phyloP scores from a whole-genome alignment of 2,797 vertebrate genomes.

The Galaxias olidus region DNA sequence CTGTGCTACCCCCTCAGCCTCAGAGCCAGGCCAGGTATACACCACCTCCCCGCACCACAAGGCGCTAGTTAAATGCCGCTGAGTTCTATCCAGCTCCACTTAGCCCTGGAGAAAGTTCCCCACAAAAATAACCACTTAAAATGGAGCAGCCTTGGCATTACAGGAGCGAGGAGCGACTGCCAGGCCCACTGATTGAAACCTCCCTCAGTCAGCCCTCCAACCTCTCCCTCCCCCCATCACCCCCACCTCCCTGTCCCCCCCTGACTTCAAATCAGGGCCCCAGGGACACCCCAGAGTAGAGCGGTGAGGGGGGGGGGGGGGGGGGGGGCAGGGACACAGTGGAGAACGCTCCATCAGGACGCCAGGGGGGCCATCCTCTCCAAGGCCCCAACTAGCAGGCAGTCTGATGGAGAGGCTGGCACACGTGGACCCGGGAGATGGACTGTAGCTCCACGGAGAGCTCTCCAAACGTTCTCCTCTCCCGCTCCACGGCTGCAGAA shows the following conservation, averaged over 20 bases:
- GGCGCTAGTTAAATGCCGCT: slow-evolving; percentile 40
- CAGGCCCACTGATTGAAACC: slow-evolving; percentile 57
- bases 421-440: too few relatives aligned
- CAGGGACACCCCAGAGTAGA: background rate
- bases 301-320: too few relatives aligned
- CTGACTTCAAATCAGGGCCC: background rate
- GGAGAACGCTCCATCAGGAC: slow-evolving; percentile 52
- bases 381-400: slow-evolving; percentile 54
- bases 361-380: slow-evolving; percentile 51
- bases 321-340: background rate
- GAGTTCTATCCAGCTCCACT: slow-evolving; percentile 42
- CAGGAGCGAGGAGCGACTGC: slow-evolving; percentile 46
- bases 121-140: slow-evolving; percentile 42
- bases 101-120: slow-evolving; percentile 43
- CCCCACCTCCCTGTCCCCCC: background rate
- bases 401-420: slow-evolving; percentile 45
- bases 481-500: too few relatives aligned
- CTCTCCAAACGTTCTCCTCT: too few relatives aligned
- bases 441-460: too few relatives aligned
- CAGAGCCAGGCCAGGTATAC: slow-evolving; percentile 27
- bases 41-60: slow-evolving; percentile 2
- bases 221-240: background rate
- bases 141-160: slow-evolving; percentile 52
- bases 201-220: slow-evolving; percentile 23
- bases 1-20: slow-evolving; percentile 20